Evolutionary conservation across 2,113 vertebrate genomes (phyloP), one percentile per base, ranked within the genome.

Genomic region (Ancistrus triradiatus): DNA sequence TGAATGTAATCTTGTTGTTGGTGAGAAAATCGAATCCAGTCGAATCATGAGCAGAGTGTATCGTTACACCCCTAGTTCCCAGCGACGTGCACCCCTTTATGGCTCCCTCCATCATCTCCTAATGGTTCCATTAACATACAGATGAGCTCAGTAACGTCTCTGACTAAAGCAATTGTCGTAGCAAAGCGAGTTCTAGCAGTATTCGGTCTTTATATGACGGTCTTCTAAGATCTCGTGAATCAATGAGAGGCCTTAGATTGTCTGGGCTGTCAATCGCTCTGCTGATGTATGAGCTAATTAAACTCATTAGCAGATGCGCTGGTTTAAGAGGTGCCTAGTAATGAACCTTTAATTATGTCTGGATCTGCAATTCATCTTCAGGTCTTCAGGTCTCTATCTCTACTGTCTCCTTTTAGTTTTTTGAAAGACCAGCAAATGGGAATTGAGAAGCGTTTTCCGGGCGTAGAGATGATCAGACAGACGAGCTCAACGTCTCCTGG

Each of bases 331-430:
- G 31, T 51, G 48, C 47, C 46, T 22, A 35, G 48, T 63, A 52
- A 63, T 49, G 59, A 24, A 62, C 33, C 60, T 31, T 40, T 33
- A 42, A 21, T 53, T 53, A 27, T 24, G 42, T 63, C 25, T 35
- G 13, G 6, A 1, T 3, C 31, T 21, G 13, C 51, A 10, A 47
- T 31, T 50, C 46, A 18, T 43, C 35, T 43, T 18, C 40, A 8
- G 22, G 19, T 63, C 17, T 19, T 18, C 7, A 10, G 6, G 8
- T 28, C 11, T 59, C n/a, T 13, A 11, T 44, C n/a, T n/a, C n/a
- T n/a, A n/a, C n/a, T n/a, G n/a, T n/a, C n/a, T n/a, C n/a, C n/a
- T n/a, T n/a, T n/a, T n/a, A n/a, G n/a, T 33, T 35, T 62, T 35
- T 48, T 5, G 14, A 35, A 37, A 17, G 4, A 15, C 13, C 46